phyloP scores from a whole-genome alignment of 2,888 invertebrate species.

The Diloba caeruleocephala region DNA sequence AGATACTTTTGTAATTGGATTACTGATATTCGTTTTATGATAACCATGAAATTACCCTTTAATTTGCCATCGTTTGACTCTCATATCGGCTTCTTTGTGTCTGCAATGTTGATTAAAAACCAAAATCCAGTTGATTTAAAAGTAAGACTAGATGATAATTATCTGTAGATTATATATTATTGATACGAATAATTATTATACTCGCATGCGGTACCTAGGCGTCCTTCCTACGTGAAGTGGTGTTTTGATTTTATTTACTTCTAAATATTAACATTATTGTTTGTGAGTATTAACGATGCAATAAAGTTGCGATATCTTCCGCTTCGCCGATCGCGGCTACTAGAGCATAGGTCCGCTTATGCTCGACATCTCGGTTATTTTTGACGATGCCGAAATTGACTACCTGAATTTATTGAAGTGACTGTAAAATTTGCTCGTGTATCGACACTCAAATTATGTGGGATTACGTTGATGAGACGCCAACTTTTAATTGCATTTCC shows the following conservation, averaged over 20 bases:
- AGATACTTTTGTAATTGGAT: conserved; percentile 37
- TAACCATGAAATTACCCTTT: conserved; percentile 36
- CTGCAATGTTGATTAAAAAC: conserved; percentile 14
- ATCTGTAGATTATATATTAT: neutral
- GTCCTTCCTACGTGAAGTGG: too few relatives aligned
- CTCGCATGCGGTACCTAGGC: too few relatives aligned
- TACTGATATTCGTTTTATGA: conserved; percentile 25
- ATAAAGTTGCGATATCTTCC: conserved; percentile 61
- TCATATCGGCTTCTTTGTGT: conserved; percentile 25
- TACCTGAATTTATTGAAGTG: conserved; percentile 39
- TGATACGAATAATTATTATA: neutral
- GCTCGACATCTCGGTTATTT: conserved; percentile 64
- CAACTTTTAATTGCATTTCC: conserved; percentile 58
- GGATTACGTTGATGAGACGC: conserved; percentile 50
- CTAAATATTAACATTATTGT: conserved; percentile 40
- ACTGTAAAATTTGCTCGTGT: conserved; percentile 55
- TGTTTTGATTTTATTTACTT: conserved; percentile 51
- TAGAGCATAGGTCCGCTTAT: conserved; percentile 56
- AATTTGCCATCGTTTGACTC: conserved; percentile 10
- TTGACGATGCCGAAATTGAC: conserved; percentile 57
- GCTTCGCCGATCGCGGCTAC: conserved; percentile 55
- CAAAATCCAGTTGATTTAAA: too few relatives aligned
- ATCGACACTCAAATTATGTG: conserved; percentile 49
- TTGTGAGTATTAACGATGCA: conserved; percentile 47
- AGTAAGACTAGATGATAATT: neutral